phyloP scores from a whole-genome alignment of 2,888 invertebrate genomes.

The Cryptocheilus praepositus region DNA sequence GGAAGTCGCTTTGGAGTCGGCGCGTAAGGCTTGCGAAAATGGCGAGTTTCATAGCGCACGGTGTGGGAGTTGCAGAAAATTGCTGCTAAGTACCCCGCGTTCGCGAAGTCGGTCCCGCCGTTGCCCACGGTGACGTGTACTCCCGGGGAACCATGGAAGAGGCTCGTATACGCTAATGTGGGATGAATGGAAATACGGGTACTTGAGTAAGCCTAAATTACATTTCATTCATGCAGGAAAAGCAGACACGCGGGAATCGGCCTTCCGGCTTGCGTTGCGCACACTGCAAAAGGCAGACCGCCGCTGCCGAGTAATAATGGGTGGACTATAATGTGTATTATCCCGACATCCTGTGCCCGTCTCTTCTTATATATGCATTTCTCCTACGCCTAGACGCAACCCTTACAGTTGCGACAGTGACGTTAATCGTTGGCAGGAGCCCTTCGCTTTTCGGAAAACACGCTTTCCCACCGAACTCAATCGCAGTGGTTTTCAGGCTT shows the following conservation, averaged over 20 bases:
- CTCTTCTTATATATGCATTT: constrained; percentile 55
- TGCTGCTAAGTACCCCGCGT: too few relatives aligned
- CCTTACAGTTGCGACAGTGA: constrained; percentile 44
- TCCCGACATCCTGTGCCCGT: constrained; percentile 63
- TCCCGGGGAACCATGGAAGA: too few relatives aligned
- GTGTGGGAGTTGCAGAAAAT: too few relatives aligned
- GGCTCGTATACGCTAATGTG: constrained; percentile 49
- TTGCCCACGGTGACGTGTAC: too few relatives aligned
- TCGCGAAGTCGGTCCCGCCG: too few relatives aligned
- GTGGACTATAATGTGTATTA: constrained; percentile 64
- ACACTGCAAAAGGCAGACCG: constrained; percentile 19
- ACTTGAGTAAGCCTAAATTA: constrained; percentile 65
- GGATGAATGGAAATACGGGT: constrained; percentile 67
- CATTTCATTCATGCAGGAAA: constrained; percentile 71
- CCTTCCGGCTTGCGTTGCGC: constrained; percentile 54
- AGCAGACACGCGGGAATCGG: constrained; percentile 61
- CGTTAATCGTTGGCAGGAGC: constrained; percentile 33
- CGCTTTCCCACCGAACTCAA: constrained; percentile 12
- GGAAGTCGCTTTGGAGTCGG: too few relatives aligned
- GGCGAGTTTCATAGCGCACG: too few relatives aligned
- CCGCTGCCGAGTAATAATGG: constrained; percentile 48
- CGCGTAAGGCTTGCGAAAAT: too few relatives aligned
- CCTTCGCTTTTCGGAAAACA: constrained; percentile 8
- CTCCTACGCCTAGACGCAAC: constrained; percentile 37
- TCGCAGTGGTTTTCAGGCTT: not conserved